These are phyloP conservation scores for Pammene fasciana DNA, from an alignment of 2,888 invertebrate genomes.

Conservation along the genomic window DNA sequence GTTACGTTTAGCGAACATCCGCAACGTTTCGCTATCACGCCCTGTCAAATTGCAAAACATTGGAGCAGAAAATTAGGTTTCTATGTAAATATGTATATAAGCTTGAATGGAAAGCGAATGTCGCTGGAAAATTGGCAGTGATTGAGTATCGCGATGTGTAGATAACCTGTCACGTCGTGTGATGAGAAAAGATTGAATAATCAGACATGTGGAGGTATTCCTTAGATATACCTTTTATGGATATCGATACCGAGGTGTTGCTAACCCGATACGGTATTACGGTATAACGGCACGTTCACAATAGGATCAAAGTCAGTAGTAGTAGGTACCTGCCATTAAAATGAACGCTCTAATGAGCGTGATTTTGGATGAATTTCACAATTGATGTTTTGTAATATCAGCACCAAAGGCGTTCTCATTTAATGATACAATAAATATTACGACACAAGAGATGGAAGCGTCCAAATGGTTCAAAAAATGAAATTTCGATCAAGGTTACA, in stretches of 20 bases:
- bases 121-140: conserved; percentile 68
- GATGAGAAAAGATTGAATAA: conserved; percentile 51
- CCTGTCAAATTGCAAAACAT: conserved; percentile 52
- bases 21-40: conserved; percentile 34
- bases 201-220: conserved; percentile 25
- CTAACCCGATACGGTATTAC: background rate
- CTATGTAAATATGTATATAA: conserved; percentile 58
- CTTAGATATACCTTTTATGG: background rate
- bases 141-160: conserved; percentile 58
- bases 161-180: conserved; percentile 46
- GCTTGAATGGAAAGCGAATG: conserved; percentile 58
- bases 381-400: background rate
- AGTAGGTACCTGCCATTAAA: background rate
- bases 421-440: background rate
- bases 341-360: background rate
- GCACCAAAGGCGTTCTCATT: conserved; percentile 8
- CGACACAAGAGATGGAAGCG: too few species aligned
- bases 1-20: conserved; percentile 43
- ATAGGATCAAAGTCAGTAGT: background rate
- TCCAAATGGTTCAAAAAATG: too few species aligned
- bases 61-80: conserved; percentile 70
- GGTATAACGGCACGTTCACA: background rate
- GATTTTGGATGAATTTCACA: conserved; percentile 6
- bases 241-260: background rate
- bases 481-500: too few species aligned